Conservation (phyloP, 2,888 invertebrate genomes). For the Heliconius charithonia region DNA sequence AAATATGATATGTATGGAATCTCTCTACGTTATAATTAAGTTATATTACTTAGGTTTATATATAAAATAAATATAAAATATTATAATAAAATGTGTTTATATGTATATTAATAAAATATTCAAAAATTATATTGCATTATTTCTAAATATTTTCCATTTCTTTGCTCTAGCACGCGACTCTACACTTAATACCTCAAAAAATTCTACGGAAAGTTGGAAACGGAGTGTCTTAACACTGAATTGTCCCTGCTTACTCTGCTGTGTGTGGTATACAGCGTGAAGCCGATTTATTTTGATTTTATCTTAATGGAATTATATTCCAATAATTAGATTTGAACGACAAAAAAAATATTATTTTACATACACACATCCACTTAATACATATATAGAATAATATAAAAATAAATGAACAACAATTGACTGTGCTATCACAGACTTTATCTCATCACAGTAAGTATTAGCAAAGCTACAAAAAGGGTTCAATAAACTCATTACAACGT, state of each 20-base stretch:
- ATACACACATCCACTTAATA: background rate
- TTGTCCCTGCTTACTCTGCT: too few relatives aligned
- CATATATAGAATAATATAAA: background rate
- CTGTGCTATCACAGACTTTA: slow-evolving; percentile 1
- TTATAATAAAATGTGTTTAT: too few relatives aligned
- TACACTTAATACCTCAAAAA: too few relatives aligned
- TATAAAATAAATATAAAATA: too few relatives aligned
- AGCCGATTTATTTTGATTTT: too few relatives aligned
- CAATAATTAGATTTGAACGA: background rate
- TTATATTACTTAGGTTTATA: background rate
- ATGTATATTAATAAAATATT: too few relatives aligned
- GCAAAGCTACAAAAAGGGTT: slow-evolving; percentile 28
- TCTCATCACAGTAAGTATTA: slow-evolving; percentile 14
- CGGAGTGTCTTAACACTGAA: too few relatives aligned
- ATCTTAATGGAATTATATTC: background rate
- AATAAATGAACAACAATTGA: background rate
- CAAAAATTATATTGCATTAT: background rate
- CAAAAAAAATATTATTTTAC: background rate
- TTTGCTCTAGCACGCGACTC: too few relatives aligned
- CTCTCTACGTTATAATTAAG: slow-evolving; percentile 29
- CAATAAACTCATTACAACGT: slow-evolving; percentile 33
- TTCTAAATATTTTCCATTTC: background rate
- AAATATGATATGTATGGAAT: background rate
- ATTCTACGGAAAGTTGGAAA: too few relatives aligned
- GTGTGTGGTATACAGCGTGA: too few relatives aligned